A percentile compares a stretch with the other conserved stretches of the same genome.
Evolutionary conservation across 2,113 vertebrate species (phyloP).

Genomic region (Tupaia tana): DNA sequence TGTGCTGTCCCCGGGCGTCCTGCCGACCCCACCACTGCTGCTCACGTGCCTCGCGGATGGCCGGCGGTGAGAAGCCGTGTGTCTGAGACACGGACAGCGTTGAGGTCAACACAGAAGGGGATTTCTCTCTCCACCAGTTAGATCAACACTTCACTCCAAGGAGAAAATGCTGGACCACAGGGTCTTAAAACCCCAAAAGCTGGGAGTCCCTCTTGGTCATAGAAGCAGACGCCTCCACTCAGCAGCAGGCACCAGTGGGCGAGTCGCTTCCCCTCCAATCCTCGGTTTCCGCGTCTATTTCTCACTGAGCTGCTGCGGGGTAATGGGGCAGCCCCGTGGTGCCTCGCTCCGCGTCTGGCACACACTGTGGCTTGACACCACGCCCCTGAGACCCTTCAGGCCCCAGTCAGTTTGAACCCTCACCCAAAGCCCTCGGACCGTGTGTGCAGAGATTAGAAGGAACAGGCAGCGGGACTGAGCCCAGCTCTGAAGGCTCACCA

Average conservation of each 20-base stretch:
- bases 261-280: neutral
- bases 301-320: neutral
- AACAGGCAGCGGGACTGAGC: neutral
- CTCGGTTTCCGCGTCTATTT: neutral
- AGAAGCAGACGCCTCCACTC: neutral
- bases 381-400: neutral
- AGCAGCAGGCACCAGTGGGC: neutral
- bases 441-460: neutral
- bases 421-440: neutral
- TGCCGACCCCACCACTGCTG: too few relatives aligned
- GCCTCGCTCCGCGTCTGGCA: neutral
- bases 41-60: rapidly evolving
- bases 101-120: neutral
- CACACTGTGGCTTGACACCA: too few relatives aligned
- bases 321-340: neutral
- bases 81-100: too few relatives aligned
- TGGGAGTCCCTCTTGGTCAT: neutral
- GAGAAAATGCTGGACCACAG: neutral
- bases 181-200: neutral
- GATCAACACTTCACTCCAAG: neutral
- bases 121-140: neutral
- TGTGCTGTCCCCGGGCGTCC: neutral
- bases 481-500: neutral
- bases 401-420: neutral
- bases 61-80: too few relatives aligned